Conservation (phyloP, 2,797 vertebrate species). For the Chrysocyon brachyurus region DNA sequence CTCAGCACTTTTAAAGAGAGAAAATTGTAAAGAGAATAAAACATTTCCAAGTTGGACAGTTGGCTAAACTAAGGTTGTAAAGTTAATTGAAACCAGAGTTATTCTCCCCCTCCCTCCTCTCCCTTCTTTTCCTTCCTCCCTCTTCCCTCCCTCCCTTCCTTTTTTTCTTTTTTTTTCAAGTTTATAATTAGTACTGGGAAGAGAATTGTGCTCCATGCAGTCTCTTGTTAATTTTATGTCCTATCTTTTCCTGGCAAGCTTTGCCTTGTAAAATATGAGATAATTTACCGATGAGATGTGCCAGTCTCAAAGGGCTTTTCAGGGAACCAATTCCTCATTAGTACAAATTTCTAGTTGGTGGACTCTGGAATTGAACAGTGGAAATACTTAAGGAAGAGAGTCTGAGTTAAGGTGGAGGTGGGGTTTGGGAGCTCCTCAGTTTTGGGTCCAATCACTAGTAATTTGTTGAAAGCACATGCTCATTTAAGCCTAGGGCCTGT, state of each 20-base stretch:
- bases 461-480: neutral
- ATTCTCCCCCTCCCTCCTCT: neutral
- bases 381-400: neutral
- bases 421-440: neutral
- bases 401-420: neutral
- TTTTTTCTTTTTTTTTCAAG: neutral
- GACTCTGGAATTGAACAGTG: neutral
- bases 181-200: neutral
- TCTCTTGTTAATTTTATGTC: conserved; percentile 18
- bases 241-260: neutral
- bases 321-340: neutral
- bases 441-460: neutral
- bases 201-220: neutral
- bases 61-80: conserved; percentile 10
- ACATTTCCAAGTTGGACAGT: neutral
- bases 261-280: neutral
- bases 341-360: neutral
- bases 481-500: neutral
- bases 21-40: conserved; percentile 38
- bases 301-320: neutral
- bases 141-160: neutral
- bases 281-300: neutral
- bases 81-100: conserved; percentile 23
- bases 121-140: neutral
- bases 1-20: conserved; percentile 62